Evolutionary conservation across 2,113 vertebrate species (phyloP).

Genomic region (Vicugna pacos): DNA sequence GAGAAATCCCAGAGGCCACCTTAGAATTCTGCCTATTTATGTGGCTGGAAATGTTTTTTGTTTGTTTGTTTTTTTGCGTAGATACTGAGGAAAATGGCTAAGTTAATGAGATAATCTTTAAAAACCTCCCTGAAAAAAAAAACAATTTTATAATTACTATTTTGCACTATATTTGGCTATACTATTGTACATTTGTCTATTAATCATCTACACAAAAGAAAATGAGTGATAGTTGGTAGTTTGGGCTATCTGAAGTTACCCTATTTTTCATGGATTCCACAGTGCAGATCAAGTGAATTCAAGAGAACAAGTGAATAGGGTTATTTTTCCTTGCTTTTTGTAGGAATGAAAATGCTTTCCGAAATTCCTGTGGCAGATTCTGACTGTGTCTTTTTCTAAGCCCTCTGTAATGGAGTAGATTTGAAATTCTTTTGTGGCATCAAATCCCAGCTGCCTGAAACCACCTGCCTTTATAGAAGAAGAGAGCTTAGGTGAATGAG

Average conservation of each 20-base stretch:
- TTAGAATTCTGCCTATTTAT: background rate
- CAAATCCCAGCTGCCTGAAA: constrained; percentile 64
- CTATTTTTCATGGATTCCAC: background rate
- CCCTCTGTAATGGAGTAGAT: constrained; percentile 40
- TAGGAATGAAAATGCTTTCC: constrained; percentile 55
- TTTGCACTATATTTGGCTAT: background rate
- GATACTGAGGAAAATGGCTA: background rate
- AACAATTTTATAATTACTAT: background rate
- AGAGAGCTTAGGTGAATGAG: constrained; percentile 26
- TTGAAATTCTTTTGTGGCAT: constrained; percentile 73
- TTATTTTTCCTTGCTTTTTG: constrained; percentile 29
- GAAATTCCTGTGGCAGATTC: constrained; percentile 47
- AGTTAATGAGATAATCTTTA: background rate
- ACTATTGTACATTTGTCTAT: background rate
- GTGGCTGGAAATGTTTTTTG: background rate
- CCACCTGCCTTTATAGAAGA: constrained; percentile 39
- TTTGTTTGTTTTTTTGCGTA: background rate
- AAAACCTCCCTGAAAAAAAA: background rate
- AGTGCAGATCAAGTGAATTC: background rate
- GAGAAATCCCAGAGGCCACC: background rate
- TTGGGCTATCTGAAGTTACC: background rate
- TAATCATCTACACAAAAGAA: background rate
- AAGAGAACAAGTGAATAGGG: background rate
- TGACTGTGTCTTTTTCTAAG: constrained; percentile 52
- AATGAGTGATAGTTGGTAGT: background rate